Evolutionary conservation across 2,113 vertebrate species (phyloP).

Genomic region (Montifringilla adamsi): DNA sequence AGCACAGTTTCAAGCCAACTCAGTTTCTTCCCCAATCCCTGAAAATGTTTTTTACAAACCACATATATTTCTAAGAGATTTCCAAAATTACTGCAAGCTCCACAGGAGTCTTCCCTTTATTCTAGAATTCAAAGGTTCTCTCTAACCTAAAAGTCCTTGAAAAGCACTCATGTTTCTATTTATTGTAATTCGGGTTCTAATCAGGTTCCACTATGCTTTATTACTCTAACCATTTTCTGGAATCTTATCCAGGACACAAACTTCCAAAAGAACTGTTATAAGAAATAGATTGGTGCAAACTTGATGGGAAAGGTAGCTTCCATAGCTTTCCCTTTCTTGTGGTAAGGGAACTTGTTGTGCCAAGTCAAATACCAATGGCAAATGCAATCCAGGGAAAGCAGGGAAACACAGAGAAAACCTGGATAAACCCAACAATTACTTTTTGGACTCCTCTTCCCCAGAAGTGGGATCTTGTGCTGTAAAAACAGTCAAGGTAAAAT

Average conservation of each 20-base stretch:
- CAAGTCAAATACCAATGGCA: not conserved
- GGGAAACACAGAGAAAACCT: not conserved
- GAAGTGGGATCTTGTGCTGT: not conserved
- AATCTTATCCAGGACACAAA: not conserved
- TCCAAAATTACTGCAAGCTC: not conserved
- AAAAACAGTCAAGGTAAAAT: not conserved
- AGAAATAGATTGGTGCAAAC: not conserved
- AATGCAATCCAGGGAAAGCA: not conserved
- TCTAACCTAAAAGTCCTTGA: not conserved
- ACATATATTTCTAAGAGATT: not conserved
- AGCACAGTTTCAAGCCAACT: not conserved
- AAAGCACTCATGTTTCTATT: not conserved
- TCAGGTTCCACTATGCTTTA: not conserved
- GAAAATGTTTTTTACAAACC: not conserved
- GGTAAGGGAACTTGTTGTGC: not conserved
- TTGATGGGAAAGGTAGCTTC: not conserved
- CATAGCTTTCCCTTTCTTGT: not conserved
- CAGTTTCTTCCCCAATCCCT: not conserved
- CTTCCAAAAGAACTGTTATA: not conserved
- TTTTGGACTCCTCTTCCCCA: not conserved
- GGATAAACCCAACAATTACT: not conserved
- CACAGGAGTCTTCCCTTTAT: not conserved
- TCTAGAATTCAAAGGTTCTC: not conserved
- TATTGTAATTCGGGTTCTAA: not conserved
- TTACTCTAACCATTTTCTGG: not conserved